Percentiles rank a stretch among this genome's conserved stretches.
Evolutionary conservation across 2,797 vertebrate species (phyloP).

Genomic region (Arrhamphus sclerolepis): DNA sequence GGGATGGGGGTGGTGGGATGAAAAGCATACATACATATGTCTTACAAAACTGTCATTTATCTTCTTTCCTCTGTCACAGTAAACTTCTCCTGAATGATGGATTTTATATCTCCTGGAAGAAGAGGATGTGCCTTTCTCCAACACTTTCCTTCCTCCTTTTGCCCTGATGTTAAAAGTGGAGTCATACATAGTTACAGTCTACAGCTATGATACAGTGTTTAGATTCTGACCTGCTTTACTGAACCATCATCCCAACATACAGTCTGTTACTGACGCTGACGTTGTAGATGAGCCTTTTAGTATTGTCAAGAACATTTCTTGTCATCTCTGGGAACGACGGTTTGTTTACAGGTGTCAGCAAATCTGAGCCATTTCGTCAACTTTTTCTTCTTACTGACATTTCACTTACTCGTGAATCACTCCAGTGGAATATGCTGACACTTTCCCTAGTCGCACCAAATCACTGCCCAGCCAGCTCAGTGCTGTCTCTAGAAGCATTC

Average conservation of each 20-base stretch:
- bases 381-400: constrained; percentile 2
- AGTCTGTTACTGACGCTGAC: neutral
- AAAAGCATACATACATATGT: neutral
- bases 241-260: neutral
- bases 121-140: constrained; percentile 68
- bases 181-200: constrained; percentile 7
- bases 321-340: constrained; percentile 4
- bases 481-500: constrained; percentile 5
- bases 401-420: constrained; percentile 25
- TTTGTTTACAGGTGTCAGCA: constrained; percentile 26
- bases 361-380: constrained; percentile 30
- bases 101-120: constrained; percentile 39
- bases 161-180: neutral
- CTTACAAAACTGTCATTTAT: neutral
- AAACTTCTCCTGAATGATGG: constrained; percentile 40
- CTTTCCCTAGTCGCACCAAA: neutral
- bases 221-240: constrained; percentile 24
- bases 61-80: constrained; percentile 35
- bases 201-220: constrained; percentile 10
- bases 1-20: neutral
- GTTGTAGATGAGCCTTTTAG: neutral
- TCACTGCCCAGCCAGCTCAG: constrained; percentile 4
- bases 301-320: neutral
- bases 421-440: constrained; percentile 3
- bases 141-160: constrained; percentile 12